phyloP scores from a whole-genome alignment of 1,140 invertebrate species.

The Vanessa atalanta region DNA sequence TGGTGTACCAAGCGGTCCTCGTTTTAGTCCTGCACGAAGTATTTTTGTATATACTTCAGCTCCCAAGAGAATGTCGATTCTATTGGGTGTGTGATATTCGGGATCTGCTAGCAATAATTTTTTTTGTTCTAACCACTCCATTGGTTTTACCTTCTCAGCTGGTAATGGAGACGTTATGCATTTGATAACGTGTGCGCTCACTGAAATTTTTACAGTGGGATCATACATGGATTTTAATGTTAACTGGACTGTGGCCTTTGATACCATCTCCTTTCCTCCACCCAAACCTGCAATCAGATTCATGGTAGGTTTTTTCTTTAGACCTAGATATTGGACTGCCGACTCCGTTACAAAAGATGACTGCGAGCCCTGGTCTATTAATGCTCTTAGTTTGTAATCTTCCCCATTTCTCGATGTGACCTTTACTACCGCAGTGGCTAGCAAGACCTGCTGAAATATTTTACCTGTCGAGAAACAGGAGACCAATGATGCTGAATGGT shows the following conservation, averaged over 20 bases:
- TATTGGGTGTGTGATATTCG: conserved; percentile 36
- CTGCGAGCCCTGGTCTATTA: conserved; percentile 30
- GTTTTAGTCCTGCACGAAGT: conserved; percentile 30
- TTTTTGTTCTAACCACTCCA: conserved; percentile 24
- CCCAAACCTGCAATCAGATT: conserved; percentile 38
- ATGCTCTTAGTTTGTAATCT: conserved; percentile 14
- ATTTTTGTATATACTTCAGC: conserved; percentile 15
- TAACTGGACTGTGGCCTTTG: conserved; percentile 32
- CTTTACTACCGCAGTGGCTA: conserved; percentile 28
- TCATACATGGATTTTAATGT: conserved; percentile 25
- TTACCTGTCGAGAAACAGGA: conserved; percentile 7
- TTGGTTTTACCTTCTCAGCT: conserved; percentile 9
- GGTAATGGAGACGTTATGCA: conserved; percentile 36
- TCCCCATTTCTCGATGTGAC: conserved; percentile 8
- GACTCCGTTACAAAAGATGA: conserved; percentile 24
- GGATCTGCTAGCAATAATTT: conserved; percentile 41
- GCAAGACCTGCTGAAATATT: conserved; percentile 10
- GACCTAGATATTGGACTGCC: conserved; percentile 37
- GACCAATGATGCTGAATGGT: not conserved
- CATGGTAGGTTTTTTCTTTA: conserved; percentile 33
- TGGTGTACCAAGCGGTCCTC: conserved; percentile 13
- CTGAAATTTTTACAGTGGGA: conserved; percentile 22
- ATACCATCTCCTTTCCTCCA: conserved; percentile 26
- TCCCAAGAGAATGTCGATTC: conserved; percentile 24
- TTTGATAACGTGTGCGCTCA: conserved; percentile 37